phyloP scores from a whole-genome alignment of 2,888 invertebrate species.

The Scotopteryx bipunctaria region DNA sequence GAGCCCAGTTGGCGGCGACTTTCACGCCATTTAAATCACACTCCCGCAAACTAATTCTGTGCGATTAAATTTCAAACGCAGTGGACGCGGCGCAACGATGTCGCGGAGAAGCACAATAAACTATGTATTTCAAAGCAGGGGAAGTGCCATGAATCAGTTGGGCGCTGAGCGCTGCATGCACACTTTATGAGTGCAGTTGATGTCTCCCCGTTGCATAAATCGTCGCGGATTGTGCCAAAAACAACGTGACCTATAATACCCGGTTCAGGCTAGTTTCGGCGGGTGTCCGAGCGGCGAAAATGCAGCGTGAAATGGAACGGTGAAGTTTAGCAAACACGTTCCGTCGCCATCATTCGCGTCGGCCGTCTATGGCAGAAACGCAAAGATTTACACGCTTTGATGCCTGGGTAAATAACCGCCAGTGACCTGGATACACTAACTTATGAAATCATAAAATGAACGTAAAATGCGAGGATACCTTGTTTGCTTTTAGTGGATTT shows the following conservation, averaged over 20 bases:
- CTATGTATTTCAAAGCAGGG: constrained; percentile 60
- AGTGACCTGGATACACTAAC: constrained; percentile 5
- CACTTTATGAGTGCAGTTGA: constrained; percentile 78
- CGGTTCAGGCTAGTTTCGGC: constrained; percentile 51
- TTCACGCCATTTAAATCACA: constrained; percentile 40
- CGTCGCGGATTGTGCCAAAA: constrained; percentile 65
- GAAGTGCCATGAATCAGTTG: constrained; percentile 59
- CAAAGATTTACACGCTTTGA: constrained; percentile 37
- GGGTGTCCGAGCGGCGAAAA: constrained; percentile 47
- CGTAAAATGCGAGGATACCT: neutral
- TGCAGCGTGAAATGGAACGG: constrained; percentile 49
- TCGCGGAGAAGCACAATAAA: constrained; percentile 55
- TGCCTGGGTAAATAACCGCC: constrained; percentile 20
- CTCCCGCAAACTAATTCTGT: constrained; percentile 38
- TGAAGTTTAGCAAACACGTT: constrained; percentile 56
- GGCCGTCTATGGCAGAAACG: constrained; percentile 39
- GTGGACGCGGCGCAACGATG: constrained; percentile 38
- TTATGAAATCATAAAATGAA: constrained; percentile 7
- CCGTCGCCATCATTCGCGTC: constrained; percentile 51
- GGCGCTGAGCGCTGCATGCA: constrained; percentile 57
- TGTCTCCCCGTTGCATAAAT: constrained; percentile 70
- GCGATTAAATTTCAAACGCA: constrained; percentile 36
- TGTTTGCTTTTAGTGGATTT: neutral
- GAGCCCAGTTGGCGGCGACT: constrained; percentile 30
- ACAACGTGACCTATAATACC: constrained; percentile 60